Evolutionary conservation across 2,888 invertebrate species (phyloP), one percentile per base, ranked within the genome.

Genomic region (Xylophagus ater): DNA sequence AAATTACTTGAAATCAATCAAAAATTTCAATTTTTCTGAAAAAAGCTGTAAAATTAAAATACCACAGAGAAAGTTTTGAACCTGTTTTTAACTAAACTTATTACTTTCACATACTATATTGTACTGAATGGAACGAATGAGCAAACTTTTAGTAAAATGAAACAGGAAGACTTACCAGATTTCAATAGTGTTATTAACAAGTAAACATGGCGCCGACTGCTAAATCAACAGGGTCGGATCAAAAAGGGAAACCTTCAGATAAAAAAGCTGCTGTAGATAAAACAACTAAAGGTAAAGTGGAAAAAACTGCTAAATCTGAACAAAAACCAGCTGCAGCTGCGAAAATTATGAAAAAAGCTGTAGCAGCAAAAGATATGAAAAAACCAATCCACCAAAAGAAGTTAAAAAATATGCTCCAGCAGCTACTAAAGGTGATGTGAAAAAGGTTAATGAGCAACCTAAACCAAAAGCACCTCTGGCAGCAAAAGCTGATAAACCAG

Each of bases 141-240:
- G n/a, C n/a, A n/a, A n/a, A n/a, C n/a, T n/a, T n/a, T n/a, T n/a
- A n/a, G n/a, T n/a, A n/a, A n/a, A n/a, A n/a, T n/a, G n/a, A n/a
- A n/a, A n/a, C n/a, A n/a, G n/a, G n/a, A n/a, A n/a, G n/a, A n/a
- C n/a, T n/a, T n/a, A n/a, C n/a, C n/a, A n/a, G n/a, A n/a, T 62
- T 62, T 58, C 53, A 53, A 54, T 53, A 54, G 56, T 56, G 57
- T 52, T 56, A 54, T 57, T 53, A 51, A 47, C 52, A 52, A 51
- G 50, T 48, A 47, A 62, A 58, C 55, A 64, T 64, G 64, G 64
- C 64, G 55, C 64, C 64, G 45, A 60, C 63, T 49, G 64, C 62
- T 49, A 65, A 65, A 51, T 52, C 58, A 51, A 59, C 57, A 45
- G 64, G 64, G 51, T 50, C 59, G 33, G 52, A 63, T 43, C 53